A percentile compares a stretch with the other conserved stretches of the same genome.
Conservation (phyloP, 2,888 invertebrate species). For the Erebia aethiops region DNA sequence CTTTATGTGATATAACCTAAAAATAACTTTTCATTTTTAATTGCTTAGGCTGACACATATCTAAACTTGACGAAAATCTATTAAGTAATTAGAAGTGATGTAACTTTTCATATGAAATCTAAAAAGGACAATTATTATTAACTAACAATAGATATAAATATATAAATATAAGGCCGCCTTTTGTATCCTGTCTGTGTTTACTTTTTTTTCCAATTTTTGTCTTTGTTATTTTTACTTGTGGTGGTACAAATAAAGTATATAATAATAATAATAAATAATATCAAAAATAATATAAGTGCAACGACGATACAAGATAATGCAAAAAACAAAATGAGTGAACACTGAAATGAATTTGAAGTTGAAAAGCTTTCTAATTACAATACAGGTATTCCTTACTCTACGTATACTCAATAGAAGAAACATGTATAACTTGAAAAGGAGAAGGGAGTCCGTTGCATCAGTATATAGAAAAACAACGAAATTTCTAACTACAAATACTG, state of each 20-base stretch:
- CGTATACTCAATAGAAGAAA: conserved; percentile 47
- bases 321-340: conserved; percentile 14
- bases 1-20: too few relatives aligned
- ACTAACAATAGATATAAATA: too few relatives aligned
- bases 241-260: too few relatives aligned
- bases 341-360: conserved; percentile 47
- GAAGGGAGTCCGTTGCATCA: conserved; percentile 72
- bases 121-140: neutral
- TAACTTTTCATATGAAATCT: neutral
- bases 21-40: too few relatives aligned
- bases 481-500: conserved; percentile 67
- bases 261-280: too few relatives aligned
- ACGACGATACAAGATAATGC: neutral
- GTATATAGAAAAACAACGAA: conserved; percentile 75
- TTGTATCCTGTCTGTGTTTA: too few relatives aligned
- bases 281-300: neutral
- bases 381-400: conserved; percentile 46
- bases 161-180: too few relatives aligned
- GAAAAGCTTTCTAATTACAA: conserved; percentile 41
- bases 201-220: too few relatives aligned
- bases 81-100: too few relatives aligned
- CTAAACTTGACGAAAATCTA: too few relatives aligned
- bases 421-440: conserved; percentile 58
- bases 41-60: too few relatives aligned
- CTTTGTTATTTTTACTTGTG: too few relatives aligned